Percentiles rank a stretch among this genome's conserved stretches.
phyloP scores from a whole-genome alignment of 2,113 vertebrate genomes.

The Ictidomys tridecemlineatus region DNA sequence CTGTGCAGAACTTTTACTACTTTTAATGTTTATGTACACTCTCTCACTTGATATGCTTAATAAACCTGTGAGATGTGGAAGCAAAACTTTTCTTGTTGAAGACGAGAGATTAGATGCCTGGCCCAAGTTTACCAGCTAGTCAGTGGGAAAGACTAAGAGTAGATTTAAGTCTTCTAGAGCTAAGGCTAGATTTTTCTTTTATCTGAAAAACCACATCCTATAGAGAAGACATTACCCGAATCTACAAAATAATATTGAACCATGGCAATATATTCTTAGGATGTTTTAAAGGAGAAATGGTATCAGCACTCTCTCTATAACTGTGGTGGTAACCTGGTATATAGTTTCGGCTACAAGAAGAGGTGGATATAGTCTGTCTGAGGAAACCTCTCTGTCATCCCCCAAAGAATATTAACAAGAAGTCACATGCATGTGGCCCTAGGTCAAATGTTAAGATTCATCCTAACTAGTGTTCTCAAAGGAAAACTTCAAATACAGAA shows the following conservation, averaged over 20 bases:
- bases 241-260: neutral
- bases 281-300: neutral
- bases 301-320: neutral
- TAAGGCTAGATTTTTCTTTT: neutral
- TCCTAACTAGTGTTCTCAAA: neutral
- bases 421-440: neutral
- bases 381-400: neutral
- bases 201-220: neutral
- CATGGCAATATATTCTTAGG: neutral
- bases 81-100: neutral
- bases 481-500: neutral
- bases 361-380: neutral
- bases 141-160: neutral
- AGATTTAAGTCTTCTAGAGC: neutral
- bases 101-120: neutral
- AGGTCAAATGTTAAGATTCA: neutral
- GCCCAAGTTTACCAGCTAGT: neutral
- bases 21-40: constrained; percentile 56
- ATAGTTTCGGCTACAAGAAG: neutral
- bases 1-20: constrained; percentile 36
- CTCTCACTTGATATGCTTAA: neutral
- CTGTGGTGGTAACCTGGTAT: neutral
- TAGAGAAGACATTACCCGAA: neutral
- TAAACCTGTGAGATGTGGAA: neutral
- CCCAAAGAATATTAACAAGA: neutral